These are phyloP conservation scores for Acanthaster planci DNA, from an alignment of 35 echinoderm and acorn worm species.

Conservation along the genomic window DNA sequence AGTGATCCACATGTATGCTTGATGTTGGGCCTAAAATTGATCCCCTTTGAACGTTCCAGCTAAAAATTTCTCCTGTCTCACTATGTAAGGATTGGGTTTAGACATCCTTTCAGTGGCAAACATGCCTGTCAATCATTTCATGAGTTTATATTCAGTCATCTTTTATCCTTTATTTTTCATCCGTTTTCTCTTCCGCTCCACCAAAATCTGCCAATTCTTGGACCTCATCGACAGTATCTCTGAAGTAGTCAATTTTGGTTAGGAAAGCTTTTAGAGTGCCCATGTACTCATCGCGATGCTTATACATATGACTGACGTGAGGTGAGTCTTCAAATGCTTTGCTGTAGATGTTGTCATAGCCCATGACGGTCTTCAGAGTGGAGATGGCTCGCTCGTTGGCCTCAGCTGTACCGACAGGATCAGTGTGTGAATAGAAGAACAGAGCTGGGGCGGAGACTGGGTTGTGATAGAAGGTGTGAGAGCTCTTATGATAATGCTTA, in stretches of 20 bases:
- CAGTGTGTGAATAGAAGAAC: conserved; percentile 83
- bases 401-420: conserved; percentile 47
- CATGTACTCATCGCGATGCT: conserved; percentile 78
- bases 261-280: conserved; percentile 55
- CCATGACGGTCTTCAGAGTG: conserved; percentile 46
- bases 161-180: not conserved
- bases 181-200: not conserved
- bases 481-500: conserved; percentile 58
- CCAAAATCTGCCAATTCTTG: not conserved
- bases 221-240: not conserved
- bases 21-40: too few relatives aligned
- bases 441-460: conserved; percentile 70
- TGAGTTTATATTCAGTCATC: not conserved
- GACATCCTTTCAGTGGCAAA: too few relatives aligned
- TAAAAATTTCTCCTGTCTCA: too few relatives aligned
- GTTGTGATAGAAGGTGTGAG: conserved; percentile 69
- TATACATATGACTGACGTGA: conserved; percentile 89
- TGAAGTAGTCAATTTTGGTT: conserved; percentile 70
- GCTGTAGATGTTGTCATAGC: conserved; percentile 57
- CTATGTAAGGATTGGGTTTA: too few relatives aligned
- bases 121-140: not conserved
- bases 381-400: conserved; percentile 58
- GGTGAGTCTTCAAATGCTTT: conserved; percentile 75
- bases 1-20: too few relatives aligned
- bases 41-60: too few relatives aligned